Conservation (phyloP, 2,113 vertebrate genomes). For the Hassar affinis region DNA sequence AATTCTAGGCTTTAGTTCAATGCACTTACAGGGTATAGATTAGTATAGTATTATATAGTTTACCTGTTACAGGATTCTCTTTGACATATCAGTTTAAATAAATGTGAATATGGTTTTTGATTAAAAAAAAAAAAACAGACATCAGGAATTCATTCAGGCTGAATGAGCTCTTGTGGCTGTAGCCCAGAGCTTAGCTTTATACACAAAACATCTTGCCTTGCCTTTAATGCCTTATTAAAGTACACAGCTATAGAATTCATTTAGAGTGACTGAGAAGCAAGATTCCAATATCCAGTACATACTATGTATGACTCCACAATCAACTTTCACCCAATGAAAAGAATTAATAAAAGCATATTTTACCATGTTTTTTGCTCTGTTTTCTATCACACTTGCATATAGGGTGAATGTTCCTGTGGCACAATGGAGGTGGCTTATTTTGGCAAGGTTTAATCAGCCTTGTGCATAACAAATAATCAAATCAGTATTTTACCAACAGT, state of each 20-base stretch:
- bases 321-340: not conserved
- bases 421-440: conserved; percentile 14
- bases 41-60: not conserved
- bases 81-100: not conserved
- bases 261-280: conserved; percentile 16
- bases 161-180: not conserved
- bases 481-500: conserved; percentile 4
- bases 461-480: conserved; percentile 27
- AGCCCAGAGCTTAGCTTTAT: not conserved
- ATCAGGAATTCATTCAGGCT: not conserved
- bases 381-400: not conserved
- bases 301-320: not conserved
- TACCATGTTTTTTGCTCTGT: not conserved
- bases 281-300: not conserved
- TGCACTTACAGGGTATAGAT: not conserved
- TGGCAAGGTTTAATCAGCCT: conserved; percentile 6
- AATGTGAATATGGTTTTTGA: not conserved
- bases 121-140: no score
- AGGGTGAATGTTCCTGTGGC: not conserved
- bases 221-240: conserved; percentile 29
- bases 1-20: not conserved
- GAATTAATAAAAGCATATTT: not conserved
- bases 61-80: not conserved
- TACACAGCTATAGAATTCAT: conserved; percentile 14
- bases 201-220: no score